Evolutionary conservation across 2,888 invertebrate species (phyloP), one percentile per base, ranked within the genome.

Genomic region (Sabatieria punctata): DNA sequence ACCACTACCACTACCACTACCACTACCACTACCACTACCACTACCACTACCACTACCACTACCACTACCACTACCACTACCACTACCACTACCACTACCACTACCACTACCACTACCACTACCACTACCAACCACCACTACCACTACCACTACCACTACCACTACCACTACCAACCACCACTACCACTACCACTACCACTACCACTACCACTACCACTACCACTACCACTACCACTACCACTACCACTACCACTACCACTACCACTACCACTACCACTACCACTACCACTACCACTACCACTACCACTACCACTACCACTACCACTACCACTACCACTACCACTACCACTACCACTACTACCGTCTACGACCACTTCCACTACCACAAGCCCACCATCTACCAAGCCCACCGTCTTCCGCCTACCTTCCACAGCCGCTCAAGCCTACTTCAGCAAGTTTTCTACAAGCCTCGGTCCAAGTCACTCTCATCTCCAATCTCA

Each of bases 281-380:
- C 49, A 50, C 52, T 48, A 47, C 49, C 50, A 51, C 49, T 49
- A 51, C 49, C 45, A 38, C 49, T 49, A 51, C 49, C 38, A 46
- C 49, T 49, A 38, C 49, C 50, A 46, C 49, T 49, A 45, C 49
- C 52, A 53, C 51, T 53, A 47, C 50, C 48, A 50, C 52, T 48
- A 45, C 48, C 46, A 53, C 52, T 48, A 48, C 52, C 48, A 53
- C 50, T 52, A 43, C 52, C 50, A 53, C 52, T 52, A 50, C 52
- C 52, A 47, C 52, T 52, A 50, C 49, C 47, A 53, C 52, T 53
- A 53, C 52, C 52, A 53, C 51, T 51, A 49, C 51, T 51, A 41
- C 51, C 49, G 37, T 39, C 11, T 39, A 39, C 39, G 19, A 39
- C 39, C 39, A 39, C 39, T 22, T 19, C 39, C 39, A 39, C 39